Base-by-base conservation (phyloP, 2,888 invertebrate species). In the Melanostoma mellinum region DNA sequence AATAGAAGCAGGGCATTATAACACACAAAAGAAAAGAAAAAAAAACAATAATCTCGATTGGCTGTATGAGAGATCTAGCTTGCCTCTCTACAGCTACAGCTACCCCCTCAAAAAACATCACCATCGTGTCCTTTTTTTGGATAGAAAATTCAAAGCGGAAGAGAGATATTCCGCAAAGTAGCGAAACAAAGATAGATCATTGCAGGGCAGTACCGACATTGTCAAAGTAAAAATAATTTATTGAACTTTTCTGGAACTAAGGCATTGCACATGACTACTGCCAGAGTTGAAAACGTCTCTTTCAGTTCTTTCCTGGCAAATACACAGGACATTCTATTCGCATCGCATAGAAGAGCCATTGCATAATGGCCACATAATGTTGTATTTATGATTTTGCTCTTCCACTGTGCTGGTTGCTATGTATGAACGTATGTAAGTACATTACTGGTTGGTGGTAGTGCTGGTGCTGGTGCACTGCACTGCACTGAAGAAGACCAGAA, bases 141-240 rank as follows among this genome's bases (percentile, higher is more conserved):
- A 60, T 50, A 55, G 56, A 6, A 79, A 68, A 79, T 68, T 68
- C 73, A 48, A 79, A 79, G 40, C 79, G 79, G 79, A 79, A 73
- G 68, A 61, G 79, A 79, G 79, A 79, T 79, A 79, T 79, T 79
- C 68, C 68, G 68, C 68, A 73, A 79, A 74, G 79, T 74, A 80
- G 71, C 80, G 80, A 80, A 75, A 80, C 80, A 80, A 80, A 80
- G 75, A 80, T 80, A 80, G 80, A 80, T 80, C 75, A 80, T 74
- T 75, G 75, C 74, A 53, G 75, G 80, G 80, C 75, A 74, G 75
- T 71, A 63, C 80, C 71, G 80, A 80, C 80, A 80, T 75, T 80
- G 80, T 80, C 75, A 80, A 80, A 80, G 80, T 71, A 65, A 80
- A 80, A 75, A 80, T 80, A 80, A 80, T 80, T 80, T 80, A 80